Evolutionary conservation across 2,888 invertebrate species (phyloP), one percentile per base, ranked within the genome.

Genomic region (Cylloceria caligata): DNA sequence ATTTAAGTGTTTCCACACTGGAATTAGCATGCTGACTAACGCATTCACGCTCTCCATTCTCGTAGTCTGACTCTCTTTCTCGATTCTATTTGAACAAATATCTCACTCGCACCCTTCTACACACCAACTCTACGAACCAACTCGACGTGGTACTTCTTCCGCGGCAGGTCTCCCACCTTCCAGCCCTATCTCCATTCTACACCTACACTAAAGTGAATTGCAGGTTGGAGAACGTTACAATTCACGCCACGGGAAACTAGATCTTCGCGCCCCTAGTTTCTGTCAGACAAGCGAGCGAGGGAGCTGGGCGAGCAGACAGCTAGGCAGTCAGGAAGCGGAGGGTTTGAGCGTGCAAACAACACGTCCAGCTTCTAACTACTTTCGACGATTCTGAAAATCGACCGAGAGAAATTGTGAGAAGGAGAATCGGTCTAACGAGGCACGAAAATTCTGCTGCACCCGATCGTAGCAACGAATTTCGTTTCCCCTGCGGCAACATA

Each of bases 11-110:
- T 89, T 89, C 88, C 86, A 81, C 88, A 84, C 82, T 55, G 87
- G 52, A 87, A 89, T 90, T 89, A 89, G 89, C 88, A 90, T 90
- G 89, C 88, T 88, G 89, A 89, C 89, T 88, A 87, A 88, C 87
- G 84, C 83, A 24, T 64, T 80, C 83, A 60, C 67, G 45, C 24
- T 21, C 64, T 76, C 69, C 42, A 7, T 34, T 67, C 65, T 57
- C 47, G 19, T 19, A 27, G 9, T 69, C 45, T 52, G 24, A 67
- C 81, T 68, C 69, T 68, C 76, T 68, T 69, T 73, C 84, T 80
- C 83, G 60, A 81, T 81, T 83, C 77, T 80, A 72, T 62, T 68
- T 67, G 62, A 76, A 65, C 72, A 30, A 74, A 72, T 79, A 68
- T 79, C 75, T 62, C 82, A 39, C 55, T 67, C 73, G 64, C 55